Evolutionary conservation across 2,888 invertebrate species (phyloP), one percentile per base, ranked within the genome.

Genomic region (Apocheima hispidaria): DNA sequence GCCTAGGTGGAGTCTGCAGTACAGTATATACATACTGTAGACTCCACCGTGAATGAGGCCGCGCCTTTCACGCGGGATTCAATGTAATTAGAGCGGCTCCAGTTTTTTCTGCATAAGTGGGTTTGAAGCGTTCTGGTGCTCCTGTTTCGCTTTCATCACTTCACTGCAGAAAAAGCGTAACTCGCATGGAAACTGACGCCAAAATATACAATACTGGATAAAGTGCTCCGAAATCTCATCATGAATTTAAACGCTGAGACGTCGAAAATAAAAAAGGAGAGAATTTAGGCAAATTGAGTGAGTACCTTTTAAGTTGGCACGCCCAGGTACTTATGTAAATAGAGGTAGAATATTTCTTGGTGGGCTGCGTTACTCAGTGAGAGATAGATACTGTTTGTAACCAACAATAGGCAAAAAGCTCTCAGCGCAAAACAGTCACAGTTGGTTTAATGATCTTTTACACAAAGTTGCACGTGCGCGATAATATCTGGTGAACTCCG

Each of bases 11-110:
- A 72, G 70, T 70, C 70, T 72, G 73, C 48, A 20, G 71, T 77
- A 80, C 79, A 83, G 71, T 77, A n/a, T n/a, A n/a, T n/a, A n/a
- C n/a, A n/a, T n/a, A n/a, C n/a, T n/a, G 79, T 79, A 83, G 51
- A 26, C 71, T 70, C 66, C 69, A 78, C 81, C 73, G 78, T 88
- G 87, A 89, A 89, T 86, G 79, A 78, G 72, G 72, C 72, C 66
- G 74, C 73, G 81, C 78, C 81, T 87, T 87, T 89, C 84, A 82
- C 81, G 79, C 79, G 81, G 77, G 75, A 83, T 86, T 85, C 87
- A 86, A 87, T 88, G 86, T 89, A 90, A 89, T 90, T 90, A 90
- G 84, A 84, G 83, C 86, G 75, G 74, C 82, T 75, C 76, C 74
- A 72, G 81, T 77, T 85, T 85, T 87, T 87, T 84, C 79, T 81